Evolutionary conservation across 2,113 vertebrate species (phyloP), one percentile per base, ranked within the genome.

Genomic region (Rhizomys pruinosus): DNA sequence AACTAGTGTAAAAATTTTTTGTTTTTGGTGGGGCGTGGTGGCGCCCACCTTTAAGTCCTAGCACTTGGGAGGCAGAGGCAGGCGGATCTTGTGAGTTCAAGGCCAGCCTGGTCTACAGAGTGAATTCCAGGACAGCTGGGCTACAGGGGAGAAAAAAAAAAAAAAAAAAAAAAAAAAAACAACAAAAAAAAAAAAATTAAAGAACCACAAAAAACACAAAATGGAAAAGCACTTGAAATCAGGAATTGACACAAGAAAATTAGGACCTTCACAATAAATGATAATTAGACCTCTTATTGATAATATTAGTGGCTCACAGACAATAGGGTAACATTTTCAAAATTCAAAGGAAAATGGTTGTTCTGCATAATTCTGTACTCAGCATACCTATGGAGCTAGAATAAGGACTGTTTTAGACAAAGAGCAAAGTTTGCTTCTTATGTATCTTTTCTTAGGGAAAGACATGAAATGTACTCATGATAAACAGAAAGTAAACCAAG

Each of bases 351-450:
- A 61, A 94, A 91, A 87, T 68, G 42, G 27, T 80, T 91, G 87
- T 61, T 71, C 64, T 79, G n/a, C 22, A 89, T n/a, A 91, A 92
- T 71, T 84, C 55, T 90, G 15, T 76, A 91, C 55, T 34, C 23
- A 79, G 61, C 11, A 55, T 80, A 96, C 90, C 27, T 80, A 91
- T 72, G 61, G 86, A n/a, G n/a, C n/a, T n/a, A 86, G 32, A 94
- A 84, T 47, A 90, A 91, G 69, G n/a, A 55, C 34, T n/a, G 61
- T 57, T 78, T 59, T 71, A 42, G 76, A 76, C 17, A 80, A 90
- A 63, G 55, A 59, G 5, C 29, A 3, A 80, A 84, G 32, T 91
- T 90, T 92, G 92, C 29, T 25, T 44, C 52, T 39, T 89, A 63
- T 20, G 78, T 6, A 61, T 4, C 27, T 52, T 84, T 94, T 86